Conservation (phyloP, 1,140 invertebrate species). For the Lepidurus apus region DNA sequence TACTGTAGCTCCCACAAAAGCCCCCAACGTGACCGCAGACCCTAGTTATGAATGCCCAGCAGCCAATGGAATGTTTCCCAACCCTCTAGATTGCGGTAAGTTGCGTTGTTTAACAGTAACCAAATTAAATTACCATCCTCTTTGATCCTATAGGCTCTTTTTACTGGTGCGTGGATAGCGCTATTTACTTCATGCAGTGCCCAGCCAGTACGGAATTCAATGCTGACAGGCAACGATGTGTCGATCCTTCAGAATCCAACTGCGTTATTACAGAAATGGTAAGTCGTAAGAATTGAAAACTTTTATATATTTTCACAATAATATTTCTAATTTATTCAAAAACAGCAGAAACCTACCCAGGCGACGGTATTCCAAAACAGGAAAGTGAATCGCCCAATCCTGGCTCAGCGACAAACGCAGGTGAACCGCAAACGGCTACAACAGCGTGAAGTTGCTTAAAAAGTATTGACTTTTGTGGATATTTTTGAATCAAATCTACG, state of each 20-base stretch:
- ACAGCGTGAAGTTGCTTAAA: too few relatives aligned
- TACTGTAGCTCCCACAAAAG: conserved; percentile 11
- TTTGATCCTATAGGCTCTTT: neutral
- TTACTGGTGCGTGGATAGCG: neutral
- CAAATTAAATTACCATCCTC: neutral
- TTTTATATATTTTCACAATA: too few relatives aligned
- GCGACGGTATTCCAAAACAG: too few relatives aligned
- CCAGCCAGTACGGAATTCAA: neutral
- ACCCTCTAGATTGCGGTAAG: conserved; percentile 17
- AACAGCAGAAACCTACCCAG: too few relatives aligned
- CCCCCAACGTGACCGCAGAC: conserved; percentile 23
- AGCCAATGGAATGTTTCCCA: conserved; percentile 20
- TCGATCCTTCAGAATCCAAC: neutral
- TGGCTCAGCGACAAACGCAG: too few relatives aligned
- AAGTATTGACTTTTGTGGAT: too few relatives aligned
- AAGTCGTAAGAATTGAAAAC: neutral
- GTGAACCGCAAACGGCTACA: too few relatives aligned
- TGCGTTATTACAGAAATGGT: neutral
- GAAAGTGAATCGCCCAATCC: too few relatives aligned
- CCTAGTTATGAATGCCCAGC: conserved; percentile 25
- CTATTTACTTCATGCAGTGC: neutral
- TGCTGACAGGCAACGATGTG: neutral
- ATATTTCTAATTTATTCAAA: too few relatives aligned
- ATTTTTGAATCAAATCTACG: too few relatives aligned
- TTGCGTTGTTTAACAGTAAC: neutral